A percentile compares a stretch with the other conserved stretches of the same genome.
Evolutionary conservation across 2,888 invertebrate species (phyloP).

Genomic region (Pachliopta kotzebuea): DNA sequence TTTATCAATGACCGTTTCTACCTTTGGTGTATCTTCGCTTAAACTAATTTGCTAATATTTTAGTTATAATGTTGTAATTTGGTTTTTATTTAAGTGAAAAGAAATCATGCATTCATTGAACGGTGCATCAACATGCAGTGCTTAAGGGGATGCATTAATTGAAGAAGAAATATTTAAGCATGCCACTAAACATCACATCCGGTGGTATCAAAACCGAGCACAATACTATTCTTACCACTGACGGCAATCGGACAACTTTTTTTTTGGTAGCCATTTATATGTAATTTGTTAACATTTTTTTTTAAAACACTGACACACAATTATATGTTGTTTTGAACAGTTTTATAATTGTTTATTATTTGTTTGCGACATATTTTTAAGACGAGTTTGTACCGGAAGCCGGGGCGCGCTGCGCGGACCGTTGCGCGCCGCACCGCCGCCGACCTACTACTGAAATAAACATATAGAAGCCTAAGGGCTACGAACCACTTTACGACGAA

Average conservation of each 20-base stretch:
- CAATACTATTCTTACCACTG: slow-evolving; percentile 63
- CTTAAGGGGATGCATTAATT: slow-evolving; percentile 2
- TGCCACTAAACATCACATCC: slow-evolving; percentile 45
- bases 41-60: too few species aligned
- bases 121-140: slow-evolving; percentile 26
- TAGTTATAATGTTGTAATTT: too few species aligned
- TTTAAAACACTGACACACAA: slow-evolving; percentile 16
- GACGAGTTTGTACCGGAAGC: slow-evolving; percentile 1
- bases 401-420: slow-evolving; percentile 17
- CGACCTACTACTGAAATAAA: slow-evolving; percentile 28
- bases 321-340: slow-evolving; percentile 6
- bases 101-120: slow-evolving; percentile 20
- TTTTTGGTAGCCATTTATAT: slow-evolving; percentile 61
- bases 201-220: slow-evolving; percentile 28
- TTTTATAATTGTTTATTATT: slow-evolving; percentile 5
- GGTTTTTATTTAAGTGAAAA: neutral
- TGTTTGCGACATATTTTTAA: slow-evolving; percentile 19
- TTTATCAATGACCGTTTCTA: too few species aligned
- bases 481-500: slow-evolving; percentile 1
- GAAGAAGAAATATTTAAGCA: slow-evolving; percentile 62
- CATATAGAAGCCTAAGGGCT: slow-evolving; percentile 12
- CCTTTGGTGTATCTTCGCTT: too few species aligned
- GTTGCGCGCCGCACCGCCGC: slow-evolving; percentile 23
- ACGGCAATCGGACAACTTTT: slow-evolving; percentile 74
- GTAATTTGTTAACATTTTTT: neutral